A percentile compares a stretch with the other conserved stretches of the same genome.
phyloP scores from a whole-genome alignment of 1,140 invertebrate species.

The Sarcophaga peregrina region DNA sequence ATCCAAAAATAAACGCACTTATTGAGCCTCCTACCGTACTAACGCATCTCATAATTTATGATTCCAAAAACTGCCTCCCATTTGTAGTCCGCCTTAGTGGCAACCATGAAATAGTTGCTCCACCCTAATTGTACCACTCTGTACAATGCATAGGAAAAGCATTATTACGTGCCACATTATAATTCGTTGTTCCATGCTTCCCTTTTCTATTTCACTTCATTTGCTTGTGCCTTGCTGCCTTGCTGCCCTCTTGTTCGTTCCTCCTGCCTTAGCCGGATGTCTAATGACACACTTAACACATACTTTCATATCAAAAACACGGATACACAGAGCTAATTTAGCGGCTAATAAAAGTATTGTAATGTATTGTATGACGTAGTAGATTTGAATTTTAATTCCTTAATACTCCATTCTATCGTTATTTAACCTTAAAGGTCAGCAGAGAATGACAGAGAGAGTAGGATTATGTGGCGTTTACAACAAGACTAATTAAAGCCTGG shows the following conservation, averaged over 20 bases:
- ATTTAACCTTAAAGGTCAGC: constrained; percentile 8
- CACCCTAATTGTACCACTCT: neutral
- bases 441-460: neutral
- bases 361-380: neutral
- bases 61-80: no score
- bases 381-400: no score
- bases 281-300: constrained; percentile 9
- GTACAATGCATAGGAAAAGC: neutral
- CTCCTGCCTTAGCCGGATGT: neutral
- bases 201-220: neutral
- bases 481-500: neutral
- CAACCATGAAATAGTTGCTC: neutral
- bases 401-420: neutral
- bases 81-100: no score
- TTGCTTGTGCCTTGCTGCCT: neutral
- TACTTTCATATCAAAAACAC: neutral
- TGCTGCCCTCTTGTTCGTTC: neutral
- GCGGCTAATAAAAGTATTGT: neutral
- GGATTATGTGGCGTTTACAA: neutral
- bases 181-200: neutral
- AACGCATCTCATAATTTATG: no score
- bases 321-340: neutral
- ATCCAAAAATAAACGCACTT: no score
- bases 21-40: no score
- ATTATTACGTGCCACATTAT: neutral